Conservation (phyloP, 1,140 invertebrate genomes). For the Dendrolimus kikuchii region DNA sequence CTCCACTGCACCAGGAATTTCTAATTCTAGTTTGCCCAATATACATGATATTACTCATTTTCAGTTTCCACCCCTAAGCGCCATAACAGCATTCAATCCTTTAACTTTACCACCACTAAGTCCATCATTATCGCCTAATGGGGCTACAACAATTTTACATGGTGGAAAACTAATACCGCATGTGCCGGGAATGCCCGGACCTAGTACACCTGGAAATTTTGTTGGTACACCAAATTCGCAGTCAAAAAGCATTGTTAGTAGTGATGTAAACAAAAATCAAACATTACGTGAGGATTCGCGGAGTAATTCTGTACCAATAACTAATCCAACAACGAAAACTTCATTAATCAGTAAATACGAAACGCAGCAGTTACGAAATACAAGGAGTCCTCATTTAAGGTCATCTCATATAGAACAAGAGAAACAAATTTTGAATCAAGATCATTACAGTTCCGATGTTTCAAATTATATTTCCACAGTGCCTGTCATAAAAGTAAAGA, state of each 20-base stretch:
- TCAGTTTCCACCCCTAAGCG: constrained; percentile 75
- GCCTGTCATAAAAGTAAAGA: constrained; percentile 59
- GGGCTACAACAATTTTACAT: constrained; percentile 75
- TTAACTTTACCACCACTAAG: constrained; percentile 73
- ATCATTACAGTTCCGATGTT: constrained; percentile 24
- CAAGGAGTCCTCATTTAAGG: constrained; percentile 39
- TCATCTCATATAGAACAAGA: constrained; percentile 28
- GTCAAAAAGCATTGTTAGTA: constrained; percentile 25
- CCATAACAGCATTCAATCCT: constrained; percentile 82
- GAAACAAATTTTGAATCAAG: constrained; percentile 31
- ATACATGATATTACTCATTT: constrained; percentile 72
- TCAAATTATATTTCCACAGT: constrained; percentile 30
- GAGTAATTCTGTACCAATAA: constrained; percentile 16
- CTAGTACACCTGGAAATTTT: constrained; percentile 74
- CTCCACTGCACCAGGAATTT: constrained; percentile 74
- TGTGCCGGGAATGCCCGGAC: constrained; percentile 90
- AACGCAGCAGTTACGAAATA: constrained; percentile 21
- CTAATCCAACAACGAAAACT: constrained; percentile 26
- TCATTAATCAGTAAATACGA: constrained; percentile 30
- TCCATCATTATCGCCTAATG: constrained; percentile 60
- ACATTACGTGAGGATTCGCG: constrained; percentile 25
- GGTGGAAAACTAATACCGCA: constrained; percentile 84
- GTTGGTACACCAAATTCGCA: constrained; percentile 32
- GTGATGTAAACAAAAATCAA: constrained; percentile 30
- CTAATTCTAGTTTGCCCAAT: constrained; percentile 73